Conservation (phyloP, 1,140 invertebrate species). For the Leptopilina clavipes region DNA sequence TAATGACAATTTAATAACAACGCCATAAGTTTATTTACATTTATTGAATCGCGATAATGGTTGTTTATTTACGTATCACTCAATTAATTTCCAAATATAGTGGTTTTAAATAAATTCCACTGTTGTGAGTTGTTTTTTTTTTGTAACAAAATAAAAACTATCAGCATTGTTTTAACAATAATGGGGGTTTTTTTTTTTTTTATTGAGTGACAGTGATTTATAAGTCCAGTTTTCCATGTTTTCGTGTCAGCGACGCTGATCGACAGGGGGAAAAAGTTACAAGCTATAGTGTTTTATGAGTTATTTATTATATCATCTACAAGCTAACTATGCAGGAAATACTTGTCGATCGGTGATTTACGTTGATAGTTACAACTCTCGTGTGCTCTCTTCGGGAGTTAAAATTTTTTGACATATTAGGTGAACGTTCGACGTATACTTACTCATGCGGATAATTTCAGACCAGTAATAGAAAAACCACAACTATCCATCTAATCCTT, state of each 20-base stretch:
- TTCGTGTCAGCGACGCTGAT: not conserved
- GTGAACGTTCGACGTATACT: slow-evolving; percentile 4
- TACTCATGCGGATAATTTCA: slow-evolving; percentile 31
- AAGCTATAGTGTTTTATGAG: not conserved
- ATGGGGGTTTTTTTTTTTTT: too few species aligned
- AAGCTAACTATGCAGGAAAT: slow-evolving; percentile 29
- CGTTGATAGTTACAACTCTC: not conserved
- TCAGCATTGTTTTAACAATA: too few species aligned
- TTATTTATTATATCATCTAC: slow-evolving; percentile 23
- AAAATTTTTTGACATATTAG: slow-evolving; percentile 28
- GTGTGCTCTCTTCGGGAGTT: not conserved
- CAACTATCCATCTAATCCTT: slow-evolving; percentile 8
- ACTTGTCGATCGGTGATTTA: slow-evolving; percentile 27
- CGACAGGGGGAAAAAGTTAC: not conserved
- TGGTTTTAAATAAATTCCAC: too few species aligned
- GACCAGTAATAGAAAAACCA: not conserved
- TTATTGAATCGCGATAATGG: too few species aligned
- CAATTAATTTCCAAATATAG: too few species aligned
- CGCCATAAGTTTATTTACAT: too few species aligned
- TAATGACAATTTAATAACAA: too few species aligned
- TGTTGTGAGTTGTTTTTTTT: too few species aligned
- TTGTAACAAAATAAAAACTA: too few species aligned
- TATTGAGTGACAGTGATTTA: not conserved
- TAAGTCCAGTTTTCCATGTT: not conserved
- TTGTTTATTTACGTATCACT: too few species aligned